Conservation (phyloP, 92 coral and sea anemone species). For the Palythoa grandis region DNA sequence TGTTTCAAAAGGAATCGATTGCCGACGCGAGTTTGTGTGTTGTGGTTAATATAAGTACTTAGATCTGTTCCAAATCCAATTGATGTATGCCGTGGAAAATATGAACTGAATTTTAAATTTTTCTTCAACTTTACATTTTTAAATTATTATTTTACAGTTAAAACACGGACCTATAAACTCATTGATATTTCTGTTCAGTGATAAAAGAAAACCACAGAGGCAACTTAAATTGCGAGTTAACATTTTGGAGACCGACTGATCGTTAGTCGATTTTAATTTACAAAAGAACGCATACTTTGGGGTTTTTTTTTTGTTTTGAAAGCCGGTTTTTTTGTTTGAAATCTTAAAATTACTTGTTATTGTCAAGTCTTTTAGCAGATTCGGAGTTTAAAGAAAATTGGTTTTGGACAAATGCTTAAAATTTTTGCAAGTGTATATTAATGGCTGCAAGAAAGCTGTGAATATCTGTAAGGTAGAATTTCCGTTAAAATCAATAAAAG, state of each 20-base stretch:
- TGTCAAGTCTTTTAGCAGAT: background rate
- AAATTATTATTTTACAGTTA: background rate
- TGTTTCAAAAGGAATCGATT: background rate
- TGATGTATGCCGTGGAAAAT: background rate
- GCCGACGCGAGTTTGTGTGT: background rate
- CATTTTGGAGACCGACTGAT: background rate
- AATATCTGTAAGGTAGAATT: background rate
- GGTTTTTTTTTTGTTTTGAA: background rate
- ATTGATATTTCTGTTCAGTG: too few relatives aligned
- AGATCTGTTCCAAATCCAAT: background rate
- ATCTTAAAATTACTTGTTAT: background rate
- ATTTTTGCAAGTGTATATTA: background rate
- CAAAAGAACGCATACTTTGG: background rate
- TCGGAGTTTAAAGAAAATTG: background rate
- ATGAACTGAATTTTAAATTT: background rate
- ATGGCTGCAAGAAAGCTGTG: background rate
- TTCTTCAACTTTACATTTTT: background rate
- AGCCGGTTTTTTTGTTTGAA: background rate
- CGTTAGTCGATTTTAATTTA: background rate
- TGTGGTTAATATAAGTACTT: background rate
- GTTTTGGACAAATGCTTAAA: slow-evolving; percentile 22
- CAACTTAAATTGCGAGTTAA: too few relatives aligned
- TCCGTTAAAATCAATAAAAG: background rate
- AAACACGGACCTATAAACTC: too few relatives aligned
- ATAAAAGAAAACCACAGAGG: too few relatives aligned